Conservation (phyloP, 2,113 vertebrate species). For the Rattus norvegicus region DNA sequence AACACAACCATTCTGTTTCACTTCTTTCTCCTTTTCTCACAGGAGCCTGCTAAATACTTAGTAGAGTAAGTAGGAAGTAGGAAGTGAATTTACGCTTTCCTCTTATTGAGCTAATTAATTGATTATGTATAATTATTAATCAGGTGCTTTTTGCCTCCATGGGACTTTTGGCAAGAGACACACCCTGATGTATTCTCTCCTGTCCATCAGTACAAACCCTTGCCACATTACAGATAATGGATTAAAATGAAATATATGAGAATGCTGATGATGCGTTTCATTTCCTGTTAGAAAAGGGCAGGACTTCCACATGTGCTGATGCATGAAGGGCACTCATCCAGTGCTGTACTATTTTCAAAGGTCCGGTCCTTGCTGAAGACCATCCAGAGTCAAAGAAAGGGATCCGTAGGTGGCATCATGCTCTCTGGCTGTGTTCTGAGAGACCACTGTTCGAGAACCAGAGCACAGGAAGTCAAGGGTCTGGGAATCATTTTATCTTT, state of each 20-base stretch:
- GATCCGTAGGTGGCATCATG: rapidly evolving
- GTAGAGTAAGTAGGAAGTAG: background rate
- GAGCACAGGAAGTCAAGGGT: background rate
- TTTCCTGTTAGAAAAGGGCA: background rate
- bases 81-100: background rate
- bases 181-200: background rate
- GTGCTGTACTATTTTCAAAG: background rate
- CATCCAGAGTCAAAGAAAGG: background rate
- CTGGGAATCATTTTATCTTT: background rate
- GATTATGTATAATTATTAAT: background rate
- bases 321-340: background rate
- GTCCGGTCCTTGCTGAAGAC: background rate
- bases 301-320: background rate
- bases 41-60: background rate
- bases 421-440: background rate
- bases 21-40: background rate
- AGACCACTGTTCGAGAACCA: background rate
- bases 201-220: background rate
- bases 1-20: background rate
- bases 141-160: background rate
- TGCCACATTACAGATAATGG: background rate
- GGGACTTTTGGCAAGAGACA: background rate
- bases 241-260: background rate
- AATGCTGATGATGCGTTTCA: background rate
- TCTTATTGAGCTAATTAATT: background rate